Evolutionary conservation across 2,113 vertebrate species (phyloP).

Genomic region (Apodemus sylvaticus): DNA sequence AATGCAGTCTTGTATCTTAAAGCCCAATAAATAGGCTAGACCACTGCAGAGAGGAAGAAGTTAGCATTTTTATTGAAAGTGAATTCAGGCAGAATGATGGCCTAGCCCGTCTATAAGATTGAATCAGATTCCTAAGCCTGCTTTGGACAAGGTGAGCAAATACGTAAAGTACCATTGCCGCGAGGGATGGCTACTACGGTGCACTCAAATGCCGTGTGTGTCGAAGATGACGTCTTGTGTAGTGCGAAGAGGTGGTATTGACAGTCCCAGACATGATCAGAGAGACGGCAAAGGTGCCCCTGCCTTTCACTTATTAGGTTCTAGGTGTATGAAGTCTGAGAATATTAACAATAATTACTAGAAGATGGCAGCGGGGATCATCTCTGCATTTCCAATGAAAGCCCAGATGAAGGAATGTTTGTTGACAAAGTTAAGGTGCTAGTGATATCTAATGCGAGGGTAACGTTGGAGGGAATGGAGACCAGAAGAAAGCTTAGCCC

Average conservation of each 20-base stretch:
- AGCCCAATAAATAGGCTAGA: not conserved
- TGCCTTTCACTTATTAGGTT: not conserved
- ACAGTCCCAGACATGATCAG: not conserved
- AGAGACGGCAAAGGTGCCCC: no score
- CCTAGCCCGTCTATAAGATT: not conserved
- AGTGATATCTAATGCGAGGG: not conserved
- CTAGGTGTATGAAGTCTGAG: not conserved
- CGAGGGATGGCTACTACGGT: not conserved
- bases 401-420: not conserved
- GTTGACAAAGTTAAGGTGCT: not conserved
- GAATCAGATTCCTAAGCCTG: not conserved
- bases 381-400: not conserved
- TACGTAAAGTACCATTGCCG: not conserved
- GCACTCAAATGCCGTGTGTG: not conserved
- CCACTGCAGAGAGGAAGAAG: not conserved
- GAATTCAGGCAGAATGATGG: not conserved
- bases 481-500: not conserved
- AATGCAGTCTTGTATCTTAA: not conserved
- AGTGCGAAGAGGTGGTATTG: no score
- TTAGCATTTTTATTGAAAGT: not conserved
- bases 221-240: not conserved
- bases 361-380: not conserved
- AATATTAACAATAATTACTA: not conserved
- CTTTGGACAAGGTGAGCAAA: not conserved
- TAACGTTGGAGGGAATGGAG: not conserved